These are phyloP conservation scores for Baronia brevicornis DNA, from an alignment of 2,888 invertebrate genomes.

Conservation along the genomic window DNA sequence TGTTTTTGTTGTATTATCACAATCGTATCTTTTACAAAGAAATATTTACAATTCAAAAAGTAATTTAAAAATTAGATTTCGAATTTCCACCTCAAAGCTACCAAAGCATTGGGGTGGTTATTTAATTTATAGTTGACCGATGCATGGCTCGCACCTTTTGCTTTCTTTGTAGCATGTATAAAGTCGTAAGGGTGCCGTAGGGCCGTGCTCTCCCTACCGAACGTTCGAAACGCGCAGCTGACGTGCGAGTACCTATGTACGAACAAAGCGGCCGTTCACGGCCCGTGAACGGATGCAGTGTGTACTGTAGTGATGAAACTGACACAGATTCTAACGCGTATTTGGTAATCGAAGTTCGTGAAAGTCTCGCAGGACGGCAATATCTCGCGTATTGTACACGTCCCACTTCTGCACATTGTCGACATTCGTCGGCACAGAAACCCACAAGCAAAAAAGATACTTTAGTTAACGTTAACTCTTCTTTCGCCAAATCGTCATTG, in stretches of 20 bases:
- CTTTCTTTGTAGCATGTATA: conserved; percentile 17
- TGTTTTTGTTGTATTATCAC: too few species aligned
- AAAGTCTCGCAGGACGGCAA: conserved; percentile 69
- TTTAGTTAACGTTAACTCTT: conserved; percentile 43
- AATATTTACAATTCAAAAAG: too few species aligned
- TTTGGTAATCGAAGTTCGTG: conserved; percentile 74
- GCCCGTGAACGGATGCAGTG: conserved; percentile 61
- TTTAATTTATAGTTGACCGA: too few species aligned
- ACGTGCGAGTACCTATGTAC: conserved; percentile 11
- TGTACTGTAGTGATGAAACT: conserved; percentile 67
- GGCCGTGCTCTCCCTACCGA: conserved; percentile 22
- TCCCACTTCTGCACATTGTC: conserved; percentile 59
- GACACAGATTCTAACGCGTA: conserved; percentile 74
- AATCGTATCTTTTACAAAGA: too few species aligned
- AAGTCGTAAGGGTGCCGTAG: conserved; percentile 22
- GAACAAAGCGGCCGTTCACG: conserved; percentile 33
- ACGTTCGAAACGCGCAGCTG: conserved; percentile 23
- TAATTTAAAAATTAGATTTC: too few species aligned
- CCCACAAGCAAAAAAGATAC: conserved; percentile 50
- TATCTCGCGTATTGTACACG: conserved; percentile 62
- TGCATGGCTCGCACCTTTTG: conserved; percentile 13
- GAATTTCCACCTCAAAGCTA: too few species aligned
- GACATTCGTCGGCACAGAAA: conserved; percentile 65
- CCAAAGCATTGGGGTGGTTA: too few species aligned
- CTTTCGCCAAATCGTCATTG: conserved; percentile 49